Evolutionary conservation across 2,888 invertebrate genomes (phyloP).

Genomic region (Beris morrisii): DNA sequence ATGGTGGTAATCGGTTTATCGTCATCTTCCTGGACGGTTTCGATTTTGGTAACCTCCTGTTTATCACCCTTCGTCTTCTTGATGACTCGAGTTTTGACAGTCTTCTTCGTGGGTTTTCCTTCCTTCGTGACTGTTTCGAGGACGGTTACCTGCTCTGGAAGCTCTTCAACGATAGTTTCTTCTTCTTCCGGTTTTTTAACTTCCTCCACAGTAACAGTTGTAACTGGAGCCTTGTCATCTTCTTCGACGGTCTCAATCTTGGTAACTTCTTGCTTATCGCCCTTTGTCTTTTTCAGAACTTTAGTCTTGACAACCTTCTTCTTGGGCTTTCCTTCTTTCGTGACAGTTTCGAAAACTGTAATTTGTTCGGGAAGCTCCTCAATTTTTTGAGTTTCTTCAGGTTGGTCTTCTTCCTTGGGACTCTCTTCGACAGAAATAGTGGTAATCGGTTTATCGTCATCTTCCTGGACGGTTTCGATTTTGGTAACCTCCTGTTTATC

Average conservation of each 20-base stretch:
- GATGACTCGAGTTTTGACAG: conserved; percentile 47
- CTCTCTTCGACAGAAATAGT: conserved; percentile 42
- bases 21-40: conserved; percentile 53
- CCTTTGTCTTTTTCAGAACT: conserved; percentile 42
- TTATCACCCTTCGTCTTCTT: conserved; percentile 50
- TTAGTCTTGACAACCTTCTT: conserved; percentile 44
- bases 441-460: conserved; percentile 51
- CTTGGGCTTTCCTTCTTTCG: conserved; percentile 42
- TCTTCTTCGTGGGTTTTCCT: conserved; percentile 46
- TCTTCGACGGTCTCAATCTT: conserved; percentile 49
- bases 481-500: conserved; percentile 47
- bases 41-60: conserved; percentile 52
- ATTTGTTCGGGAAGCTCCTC: conserved; percentile 46
- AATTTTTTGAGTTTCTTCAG: conserved; percentile 40
- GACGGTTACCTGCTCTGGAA: conserved; percentile 48
- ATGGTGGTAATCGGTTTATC: conserved; percentile 49
- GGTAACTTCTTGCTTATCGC: conserved; percentile 46
- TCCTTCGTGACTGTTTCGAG: conserved; percentile 50
- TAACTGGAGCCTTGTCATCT: conserved; percentile 45
- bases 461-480: conserved; percentile 49
- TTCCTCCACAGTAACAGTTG: conserved; percentile 49
- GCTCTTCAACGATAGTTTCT: conserved; percentile 43
- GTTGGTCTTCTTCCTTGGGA: conserved; percentile 41
- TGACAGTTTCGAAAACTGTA: conserved; percentile 41
- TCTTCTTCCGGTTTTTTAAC: conserved; percentile 43